Percentiles rank a stretch among this genome's conserved stretches.
These are phyloP conservation scores for Euplexia lucipara DNA, from an alignment of 2,888 invertebrate species.

Conservation along the genomic window DNA sequence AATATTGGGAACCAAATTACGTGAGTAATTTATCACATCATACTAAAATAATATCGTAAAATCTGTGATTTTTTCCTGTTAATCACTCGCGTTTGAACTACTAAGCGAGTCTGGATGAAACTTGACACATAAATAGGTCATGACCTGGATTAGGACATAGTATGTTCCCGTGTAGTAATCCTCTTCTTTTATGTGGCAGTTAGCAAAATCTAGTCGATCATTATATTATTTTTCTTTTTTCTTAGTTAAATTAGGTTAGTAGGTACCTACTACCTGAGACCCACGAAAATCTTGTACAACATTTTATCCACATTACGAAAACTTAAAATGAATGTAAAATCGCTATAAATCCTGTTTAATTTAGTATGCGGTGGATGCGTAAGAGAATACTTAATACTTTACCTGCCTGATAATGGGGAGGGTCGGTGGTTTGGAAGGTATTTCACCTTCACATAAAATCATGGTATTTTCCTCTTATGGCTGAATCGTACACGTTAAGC, in stretches of 20 bases:
- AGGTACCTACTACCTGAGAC: too few species aligned
- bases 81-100: too few species aligned
- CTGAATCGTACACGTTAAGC: background rate
- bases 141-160: too few species aligned
- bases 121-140: too few species aligned
- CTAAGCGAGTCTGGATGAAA: too few species aligned
- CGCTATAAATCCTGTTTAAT: conserved; percentile 15
- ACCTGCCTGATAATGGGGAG: conserved; percentile 15
- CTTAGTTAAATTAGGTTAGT: too few species aligned
- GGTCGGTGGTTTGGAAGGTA: conserved; percentile 27
- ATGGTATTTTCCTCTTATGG: conserved; percentile 21
- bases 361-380: conserved; percentile 13
- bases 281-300: background rate
- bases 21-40: background rate
- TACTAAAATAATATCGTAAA: too few species aligned
- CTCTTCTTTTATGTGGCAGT: too few species aligned
- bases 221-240: too few species aligned
- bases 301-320: background rate
- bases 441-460: conserved; percentile 23
- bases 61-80: too few species aligned
- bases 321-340: conserved; percentile 9
- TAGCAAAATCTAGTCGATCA: too few species aligned
- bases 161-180: too few species aligned
- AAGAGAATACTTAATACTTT: conserved; percentile 33
- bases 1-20: background rate